Conservation (phyloP, 1,140 invertebrate genomes). For the Sitobion miscanthi region DNA sequence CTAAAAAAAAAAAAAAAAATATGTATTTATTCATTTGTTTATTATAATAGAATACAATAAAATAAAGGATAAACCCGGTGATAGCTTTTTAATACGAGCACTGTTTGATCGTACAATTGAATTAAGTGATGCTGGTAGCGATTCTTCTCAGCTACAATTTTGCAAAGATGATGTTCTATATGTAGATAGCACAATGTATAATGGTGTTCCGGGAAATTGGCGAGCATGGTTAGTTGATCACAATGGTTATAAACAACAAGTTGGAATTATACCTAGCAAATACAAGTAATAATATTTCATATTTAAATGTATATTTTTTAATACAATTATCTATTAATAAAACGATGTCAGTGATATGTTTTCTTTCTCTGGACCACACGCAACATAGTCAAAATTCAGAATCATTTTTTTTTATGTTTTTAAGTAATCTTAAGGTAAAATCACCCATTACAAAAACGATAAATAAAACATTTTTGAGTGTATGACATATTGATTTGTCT, state of each 20-base stretch:
- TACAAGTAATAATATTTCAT: constrained; percentile 75
- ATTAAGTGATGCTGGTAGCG: constrained; percentile 74
- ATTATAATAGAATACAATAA: constrained; percentile 79
- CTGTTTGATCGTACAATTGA: constrained; percentile 87
- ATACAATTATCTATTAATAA: not conserved
- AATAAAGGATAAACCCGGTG: constrained; percentile 90
- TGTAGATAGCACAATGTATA: constrained; percentile 95
- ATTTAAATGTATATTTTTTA: not conserved
- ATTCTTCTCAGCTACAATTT: constrained; percentile 80
- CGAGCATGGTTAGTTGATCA: constrained; percentile 91
- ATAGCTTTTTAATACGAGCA: constrained; percentile 92
- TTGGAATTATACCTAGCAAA: constrained; percentile 94
- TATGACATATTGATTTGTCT: too few relatives aligned
- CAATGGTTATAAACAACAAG: constrained; percentile 83
- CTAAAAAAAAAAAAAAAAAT: too few relatives aligned
- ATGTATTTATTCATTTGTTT: constrained; percentile 12
- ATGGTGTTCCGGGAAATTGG: constrained; percentile 91
- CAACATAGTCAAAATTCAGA: too few relatives aligned
- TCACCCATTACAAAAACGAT: too few relatives aligned
- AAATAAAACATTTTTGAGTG: too few relatives aligned
- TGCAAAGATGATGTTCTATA: constrained; percentile 94
- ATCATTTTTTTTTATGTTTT: too few relatives aligned
- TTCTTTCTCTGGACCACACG: too few relatives aligned
- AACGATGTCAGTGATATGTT: too few relatives aligned
- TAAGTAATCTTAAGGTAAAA: too few relatives aligned